These are phyloP conservation scores for Phrixothrix hirtus DNA, from an alignment of 2,888 invertebrate genomes.

Conservation along the genomic window DNA sequence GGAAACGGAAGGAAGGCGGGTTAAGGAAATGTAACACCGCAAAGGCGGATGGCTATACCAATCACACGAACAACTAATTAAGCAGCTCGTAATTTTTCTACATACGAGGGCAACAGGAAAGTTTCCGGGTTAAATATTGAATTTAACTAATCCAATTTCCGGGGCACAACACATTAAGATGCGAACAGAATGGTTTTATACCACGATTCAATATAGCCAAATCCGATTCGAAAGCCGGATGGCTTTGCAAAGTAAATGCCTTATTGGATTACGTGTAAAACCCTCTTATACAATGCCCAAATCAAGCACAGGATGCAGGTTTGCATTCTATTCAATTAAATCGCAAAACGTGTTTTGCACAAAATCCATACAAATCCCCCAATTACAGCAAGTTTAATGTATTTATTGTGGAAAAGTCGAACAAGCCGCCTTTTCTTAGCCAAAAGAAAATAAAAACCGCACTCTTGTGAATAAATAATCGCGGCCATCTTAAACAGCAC, in stretches of 20 bases:
- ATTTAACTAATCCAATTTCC: slow-evolving; percentile 6
- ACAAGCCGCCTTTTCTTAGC: too few species aligned
- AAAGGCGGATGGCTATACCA: slow-evolving; percentile 8
- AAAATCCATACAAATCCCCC: background rate
- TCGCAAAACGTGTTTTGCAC: background rate
- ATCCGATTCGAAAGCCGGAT: slow-evolving; percentile 10
- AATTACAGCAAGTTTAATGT: too few species aligned
- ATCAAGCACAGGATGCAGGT: background rate
- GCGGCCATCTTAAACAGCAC: background rate
- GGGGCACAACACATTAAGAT: slow-evolving; percentile 1
- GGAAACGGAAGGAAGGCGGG: slow-evolving; percentile 19
- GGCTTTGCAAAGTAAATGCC: slow-evolving; percentile 8
- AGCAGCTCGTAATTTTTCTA: too few species aligned
- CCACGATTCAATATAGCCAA: slow-evolving; percentile 9
- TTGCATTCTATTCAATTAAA: background rate
- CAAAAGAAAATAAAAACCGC: too few species aligned
- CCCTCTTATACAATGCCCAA: slow-evolving; percentile 6
- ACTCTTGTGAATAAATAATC: too few species aligned
- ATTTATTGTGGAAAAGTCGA: too few species aligned
- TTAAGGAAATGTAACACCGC: slow-evolving; percentile 13
- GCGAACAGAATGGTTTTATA: slow-evolving; percentile 2
- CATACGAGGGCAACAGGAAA: too few species aligned
- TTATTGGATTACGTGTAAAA: slow-evolving; percentile 14
- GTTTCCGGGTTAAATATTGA: background rate
- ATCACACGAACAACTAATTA: too few species aligned